A percentile compares a stretch with the other conserved stretches of the same genome.
phyloP scores from a whole-genome alignment of 2,888 invertebrate species.

The Dilophus febrilis region DNA sequence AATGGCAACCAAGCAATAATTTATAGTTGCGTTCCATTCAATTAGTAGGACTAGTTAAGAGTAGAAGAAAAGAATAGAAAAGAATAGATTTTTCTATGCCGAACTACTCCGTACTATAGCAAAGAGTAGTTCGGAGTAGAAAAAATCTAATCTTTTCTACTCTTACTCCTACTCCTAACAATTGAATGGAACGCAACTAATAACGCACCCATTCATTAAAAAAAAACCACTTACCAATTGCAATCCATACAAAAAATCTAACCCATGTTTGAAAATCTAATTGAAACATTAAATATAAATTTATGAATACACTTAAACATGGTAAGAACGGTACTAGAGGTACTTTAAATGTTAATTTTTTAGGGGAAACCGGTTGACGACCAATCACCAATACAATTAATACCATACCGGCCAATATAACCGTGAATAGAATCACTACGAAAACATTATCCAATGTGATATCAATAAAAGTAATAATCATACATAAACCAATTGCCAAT shows the following conservation, averaged over 20 bases:
- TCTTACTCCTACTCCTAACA: no score
- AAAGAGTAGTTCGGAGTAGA: no score
- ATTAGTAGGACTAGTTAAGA: no score
- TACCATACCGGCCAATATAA: constrained; percentile 35
- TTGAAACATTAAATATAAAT: constrained; percentile 82
- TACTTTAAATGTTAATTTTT: constrained; percentile 56
- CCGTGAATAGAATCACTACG: constrained; percentile 27
- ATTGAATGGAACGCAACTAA: no score
- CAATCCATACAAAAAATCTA: constrained; percentile 70
- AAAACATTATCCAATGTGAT: background rate
- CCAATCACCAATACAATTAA: constrained; percentile 41
- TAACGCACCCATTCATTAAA: no score
- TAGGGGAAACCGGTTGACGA: constrained; percentile 47
- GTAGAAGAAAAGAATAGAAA: no score
- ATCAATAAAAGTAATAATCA: constrained; percentile 2
- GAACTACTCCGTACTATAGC: no score
- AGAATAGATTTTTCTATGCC: no score
- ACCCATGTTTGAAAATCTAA: constrained; percentile 75
- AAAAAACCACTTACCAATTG: constrained; percentile 47
- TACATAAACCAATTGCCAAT: constrained; percentile 16
- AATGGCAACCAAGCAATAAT: no score
- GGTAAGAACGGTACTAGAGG: constrained; percentile 76
- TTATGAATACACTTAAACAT: constrained; percentile 67
- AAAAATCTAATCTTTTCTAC: no score
- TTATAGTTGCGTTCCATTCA: no score